Base-by-base conservation (phyloP, 1,140 invertebrate genomes). In the Parapsyche elsis region DNA sequence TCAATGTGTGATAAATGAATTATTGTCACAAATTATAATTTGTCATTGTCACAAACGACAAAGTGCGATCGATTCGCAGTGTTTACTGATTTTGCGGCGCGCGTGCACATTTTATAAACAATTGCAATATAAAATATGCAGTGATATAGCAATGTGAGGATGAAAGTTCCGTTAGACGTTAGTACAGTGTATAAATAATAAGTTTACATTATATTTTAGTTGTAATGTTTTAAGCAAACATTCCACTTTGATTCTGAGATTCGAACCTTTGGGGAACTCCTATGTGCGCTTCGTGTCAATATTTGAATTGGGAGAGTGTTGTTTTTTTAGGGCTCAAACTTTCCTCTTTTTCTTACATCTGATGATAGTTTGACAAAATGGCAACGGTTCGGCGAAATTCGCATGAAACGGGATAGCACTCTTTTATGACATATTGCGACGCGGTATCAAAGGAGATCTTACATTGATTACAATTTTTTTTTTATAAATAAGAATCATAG, bases 401-500 rank as follows among this genome's bases (percentile, higher is more conserved):
- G 9, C 16, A 19, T 61, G 57, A 61, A 61, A 61, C 57, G 57
- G 57, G 57, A n/a, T 74, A 44, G 19, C 70, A 74, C 45, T 45
- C 38, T 74, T 74, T 74, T 74, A 74, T 46, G 71, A 74, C 71
- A 74, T 49, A 46, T 74, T 74, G 71, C 44, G 24, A 74, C 16
- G 30, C 9, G 38, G 19, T 46, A 74, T 74, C 71, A 44, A 44
- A 74, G 30, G 44, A 49, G 44, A 49, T 74, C 30, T 45, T 74
- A 9, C 57, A 21, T 61, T 7, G 9, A 61, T 61, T 61, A 1
- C 30, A 7, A 4, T 38, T 38, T 38, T 38, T 38, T 38, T 38
- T 38, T 1, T 38, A 38, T 7, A 38, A 38, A 38, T 38, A 7
- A 38, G 30, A 38, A 4, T 4, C 30, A 38, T 38, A 38, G 1